Percentiles rank a stretch among this genome's conserved stretches.
These are phyloP conservation scores for Campylorhamphus procurvoides DNA, from an alignment of 2,113 vertebrate species.

Conservation along the genomic window DNA sequence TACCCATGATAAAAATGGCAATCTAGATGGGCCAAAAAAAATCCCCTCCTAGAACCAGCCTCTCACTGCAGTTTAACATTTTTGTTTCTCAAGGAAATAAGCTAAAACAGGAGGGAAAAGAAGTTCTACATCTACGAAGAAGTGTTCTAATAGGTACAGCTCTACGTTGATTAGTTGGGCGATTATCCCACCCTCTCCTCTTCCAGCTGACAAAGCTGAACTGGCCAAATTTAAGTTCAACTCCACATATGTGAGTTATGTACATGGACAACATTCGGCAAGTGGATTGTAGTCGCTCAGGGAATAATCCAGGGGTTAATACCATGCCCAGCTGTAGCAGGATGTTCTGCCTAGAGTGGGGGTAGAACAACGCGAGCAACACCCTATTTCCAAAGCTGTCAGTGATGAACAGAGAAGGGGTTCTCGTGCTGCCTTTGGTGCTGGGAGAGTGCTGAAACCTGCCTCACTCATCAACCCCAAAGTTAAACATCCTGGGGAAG, in stretches of 20 bases:
- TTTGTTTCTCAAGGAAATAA: not conserved
- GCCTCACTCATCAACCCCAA: not conserved
- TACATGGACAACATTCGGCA: not conserved
- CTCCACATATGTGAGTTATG: not conserved
- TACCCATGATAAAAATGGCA: not conserved
- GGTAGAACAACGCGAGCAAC: not conserved
- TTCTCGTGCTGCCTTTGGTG: not conserved
- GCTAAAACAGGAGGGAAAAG: not conserved
- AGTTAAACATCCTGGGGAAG: not conserved
- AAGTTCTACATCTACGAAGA: not conserved
- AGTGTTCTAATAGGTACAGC: not conserved
- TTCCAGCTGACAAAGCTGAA: not conserved
- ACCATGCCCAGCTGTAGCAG: not conserved
- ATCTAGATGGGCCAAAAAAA: not conserved
- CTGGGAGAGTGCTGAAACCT: not conserved
- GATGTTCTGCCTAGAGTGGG: not conserved
- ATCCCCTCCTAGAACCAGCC: not conserved
- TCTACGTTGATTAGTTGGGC: accelerated
- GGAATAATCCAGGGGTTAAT: not conserved
- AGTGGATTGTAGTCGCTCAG: accelerated
- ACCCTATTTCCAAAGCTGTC: not conserved
- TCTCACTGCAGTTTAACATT: not conserved
- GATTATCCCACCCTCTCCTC: not conserved
- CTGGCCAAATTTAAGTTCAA: not conserved
- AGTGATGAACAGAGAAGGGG: not conserved